phyloP scores from a whole-genome alignment of 2,797 vertebrate species.

The Alosa sapidissima region DNA sequence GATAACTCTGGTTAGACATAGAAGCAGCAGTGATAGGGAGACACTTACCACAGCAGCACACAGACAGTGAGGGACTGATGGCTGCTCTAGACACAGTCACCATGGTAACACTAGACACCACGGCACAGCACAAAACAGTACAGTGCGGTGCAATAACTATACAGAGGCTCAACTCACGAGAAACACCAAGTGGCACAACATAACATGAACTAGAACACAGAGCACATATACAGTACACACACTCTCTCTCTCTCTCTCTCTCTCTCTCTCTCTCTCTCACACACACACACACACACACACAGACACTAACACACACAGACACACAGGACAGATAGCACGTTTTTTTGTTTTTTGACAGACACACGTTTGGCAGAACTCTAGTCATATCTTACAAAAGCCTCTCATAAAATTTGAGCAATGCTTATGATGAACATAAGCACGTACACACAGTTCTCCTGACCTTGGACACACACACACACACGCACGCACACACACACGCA shows the following conservation, averaged over 20 bases:
- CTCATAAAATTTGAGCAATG: background rate
- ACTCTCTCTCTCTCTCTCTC: conserved; percentile 1
- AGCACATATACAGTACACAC: conserved; percentile 9
- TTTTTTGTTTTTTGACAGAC: background rate
- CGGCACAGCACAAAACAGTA: conserved; percentile 53
- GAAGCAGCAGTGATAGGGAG: conserved; percentile 69
- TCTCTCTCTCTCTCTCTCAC: conserved; percentile 7
- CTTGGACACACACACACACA: background rate
- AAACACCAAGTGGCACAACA: background rate
- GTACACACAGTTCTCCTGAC: background rate
- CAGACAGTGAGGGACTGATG: conserved; percentile 61
- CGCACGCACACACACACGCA: too few relatives aligned
- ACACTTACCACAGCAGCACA: conserved; percentile 74
- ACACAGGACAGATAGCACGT: conserved; percentile 14
- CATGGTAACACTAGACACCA: conserved; percentile 63
- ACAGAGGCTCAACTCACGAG: conserved; percentile 27
- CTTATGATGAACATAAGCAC: conserved; percentile 8
- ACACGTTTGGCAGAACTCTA: conserved; percentile 3
- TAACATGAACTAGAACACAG: conserved; percentile 19
- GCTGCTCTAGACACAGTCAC: conserved; percentile 62
- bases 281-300: conserved; percentile 31
- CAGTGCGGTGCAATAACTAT: conserved; percentile 44
- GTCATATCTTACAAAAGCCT: conserved; percentile 1
- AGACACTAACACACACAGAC: conserved; percentile 33
- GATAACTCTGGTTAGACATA: conserved; percentile 70